A percentile compares a stretch with the other conserved stretches of the same genome.
Conservation (phyloP, 2,113 vertebrate genomes). For the Euleptes europaea region DNA sequence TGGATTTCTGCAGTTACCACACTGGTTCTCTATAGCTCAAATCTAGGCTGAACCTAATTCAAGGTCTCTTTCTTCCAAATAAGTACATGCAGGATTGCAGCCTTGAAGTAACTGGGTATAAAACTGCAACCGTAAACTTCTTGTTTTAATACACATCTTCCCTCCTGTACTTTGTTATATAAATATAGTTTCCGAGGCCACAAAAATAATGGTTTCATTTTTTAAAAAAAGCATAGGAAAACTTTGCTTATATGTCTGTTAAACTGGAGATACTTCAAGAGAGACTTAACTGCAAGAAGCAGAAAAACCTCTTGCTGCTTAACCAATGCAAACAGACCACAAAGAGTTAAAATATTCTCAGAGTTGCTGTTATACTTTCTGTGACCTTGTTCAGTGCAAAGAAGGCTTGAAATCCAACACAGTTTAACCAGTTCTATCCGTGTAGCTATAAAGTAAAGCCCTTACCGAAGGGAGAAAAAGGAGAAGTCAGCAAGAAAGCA, state of each 20-base stretch:
- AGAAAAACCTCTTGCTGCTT: neutral
- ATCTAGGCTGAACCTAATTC: neutral
- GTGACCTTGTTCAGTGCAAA: conserved; percentile 65
- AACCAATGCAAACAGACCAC: conserved; percentile 25
- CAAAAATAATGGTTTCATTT: neutral
- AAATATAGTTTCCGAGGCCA: conserved; percentile 40
- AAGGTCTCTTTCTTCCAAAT: neutral
- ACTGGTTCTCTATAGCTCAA: too few species aligned
- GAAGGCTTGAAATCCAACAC: conserved; percentile 61
- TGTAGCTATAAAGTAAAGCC: conserved; percentile 69
- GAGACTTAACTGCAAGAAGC: conserved; percentile 14
- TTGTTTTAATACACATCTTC: neutral
- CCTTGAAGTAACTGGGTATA: neutral
- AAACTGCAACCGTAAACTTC: conserved; percentile 37
- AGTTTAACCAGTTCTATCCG: conserved; percentile 69
- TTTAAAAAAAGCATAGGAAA: neutral
- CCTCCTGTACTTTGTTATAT: neutral
- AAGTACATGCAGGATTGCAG: neutral
- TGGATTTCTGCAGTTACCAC: too few species aligned
- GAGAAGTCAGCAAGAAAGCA: conserved; percentile 57
- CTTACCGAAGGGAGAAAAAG: conserved; percentile 57
- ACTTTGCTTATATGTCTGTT: neutral
- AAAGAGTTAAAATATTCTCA: conserved; percentile 60
- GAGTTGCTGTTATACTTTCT: conserved; percentile 66
- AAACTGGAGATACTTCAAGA: conserved; percentile 8